These are phyloP conservation scores for Hydrocynus forskahlii DNA, from an alignment of 2,797 vertebrate species.

Conservation along the genomic window DNA sequence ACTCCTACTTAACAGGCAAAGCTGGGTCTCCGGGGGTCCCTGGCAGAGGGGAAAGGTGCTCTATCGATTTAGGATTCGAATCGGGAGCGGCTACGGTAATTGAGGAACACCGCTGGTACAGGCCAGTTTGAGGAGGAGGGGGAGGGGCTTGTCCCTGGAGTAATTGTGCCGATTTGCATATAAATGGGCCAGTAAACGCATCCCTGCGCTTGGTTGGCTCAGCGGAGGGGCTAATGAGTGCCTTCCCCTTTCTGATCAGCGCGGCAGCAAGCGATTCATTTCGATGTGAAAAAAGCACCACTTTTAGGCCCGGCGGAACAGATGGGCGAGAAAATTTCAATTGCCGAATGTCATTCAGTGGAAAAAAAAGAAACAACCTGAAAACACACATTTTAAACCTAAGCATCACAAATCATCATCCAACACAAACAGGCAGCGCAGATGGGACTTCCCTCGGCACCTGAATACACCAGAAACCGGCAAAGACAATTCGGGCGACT, in stretches of 20 bases:
- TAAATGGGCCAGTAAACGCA: constrained; percentile 70
- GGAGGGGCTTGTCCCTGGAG: constrained; percentile 56
- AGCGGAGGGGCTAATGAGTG: constrained; percentile 62
- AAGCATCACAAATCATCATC: no score
- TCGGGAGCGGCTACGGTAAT: constrained; percentile 38
- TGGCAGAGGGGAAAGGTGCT: constrained; percentile 17
- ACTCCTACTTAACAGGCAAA: constrained; percentile 27
- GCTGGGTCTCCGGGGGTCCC: constrained; percentile 3
- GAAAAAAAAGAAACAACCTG: no score
- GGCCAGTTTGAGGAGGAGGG: constrained; percentile 23
- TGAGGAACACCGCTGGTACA: constrained; percentile 38
- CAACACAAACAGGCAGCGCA: no score
- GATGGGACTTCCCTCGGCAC: no score
- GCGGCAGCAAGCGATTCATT: constrained; percentile 33
- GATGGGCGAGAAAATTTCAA: constrained; percentile 30
- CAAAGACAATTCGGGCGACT: no score
- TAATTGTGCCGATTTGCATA: constrained; percentile 71
- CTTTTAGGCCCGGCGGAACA: constrained; percentile 27
- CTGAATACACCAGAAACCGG: no score
- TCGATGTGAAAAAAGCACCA: constrained; percentile 31
- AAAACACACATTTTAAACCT: no score
- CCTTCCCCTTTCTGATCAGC: constrained; percentile 50
- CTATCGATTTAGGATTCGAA: constrained; percentile 45
- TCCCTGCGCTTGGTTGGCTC: constrained; percentile 58
- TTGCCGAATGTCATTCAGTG: neutral